Evolutionary conservation across 2,113 vertebrate species (phyloP), one percentile per base, ranked within the genome.

Genomic region (Archilochus colubris): DNA sequence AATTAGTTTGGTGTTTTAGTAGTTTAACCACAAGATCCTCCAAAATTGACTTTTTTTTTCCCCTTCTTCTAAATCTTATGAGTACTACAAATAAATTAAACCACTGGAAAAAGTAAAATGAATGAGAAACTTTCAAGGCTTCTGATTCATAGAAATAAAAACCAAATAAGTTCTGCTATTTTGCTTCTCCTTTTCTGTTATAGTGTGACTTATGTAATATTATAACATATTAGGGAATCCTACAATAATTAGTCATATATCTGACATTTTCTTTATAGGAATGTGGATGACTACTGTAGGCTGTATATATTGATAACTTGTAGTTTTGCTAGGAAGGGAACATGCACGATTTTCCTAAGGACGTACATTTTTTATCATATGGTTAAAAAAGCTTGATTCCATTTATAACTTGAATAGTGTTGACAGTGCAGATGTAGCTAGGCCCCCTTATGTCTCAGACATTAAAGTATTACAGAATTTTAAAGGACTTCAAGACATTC

Each of bases 91-190:
- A 43, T 23, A 59, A 44, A 36, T 69, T 50, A 36, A 68, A 55
- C 6, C 3, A 12, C 1, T 69, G 18, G 30, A 79, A 76, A 3
- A 44, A 9, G 25, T 25, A 20, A 63, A 91, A 85, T 77, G 8
- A 64, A 48, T 1, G 53, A 28, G 22, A 88, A 89, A 64, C 0
- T 67, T 70, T 75, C 23, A 70, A 74, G 28, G 4, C 2, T 78
- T 82, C 23, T 68, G 23, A 73, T 50, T 82, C 23, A 64, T 6
- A 75, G 9, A 84, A 81, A 54, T 59, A 23, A 20, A 36, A 33
- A 10, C 3, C 21, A 23, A 14, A 44, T 15, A 51, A 51, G 0
- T 2, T 17, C 64, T 57, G 0, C 9, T 76, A 16, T 21, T 51
- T 17, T 3, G 25, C 1, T 70, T 7, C 2, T 70, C 8, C 1